Conservation (phyloP, 2,888 invertebrate genomes). For the Bugula neritina region DNA sequence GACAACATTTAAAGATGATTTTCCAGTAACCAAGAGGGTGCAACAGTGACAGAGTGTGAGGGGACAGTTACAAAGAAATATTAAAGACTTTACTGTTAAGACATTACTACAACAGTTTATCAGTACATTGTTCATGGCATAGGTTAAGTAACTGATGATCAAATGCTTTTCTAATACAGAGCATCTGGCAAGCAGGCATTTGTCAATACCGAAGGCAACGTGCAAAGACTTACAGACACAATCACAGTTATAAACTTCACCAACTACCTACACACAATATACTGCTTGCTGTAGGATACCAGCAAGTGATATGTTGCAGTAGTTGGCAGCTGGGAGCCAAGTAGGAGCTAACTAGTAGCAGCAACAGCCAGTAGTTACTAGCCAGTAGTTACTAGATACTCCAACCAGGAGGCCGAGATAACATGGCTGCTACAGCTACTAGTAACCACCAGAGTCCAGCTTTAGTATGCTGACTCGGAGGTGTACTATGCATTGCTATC, state of each 20-base stretch:
- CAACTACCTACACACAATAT: no score
- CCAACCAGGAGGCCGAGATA: no score
- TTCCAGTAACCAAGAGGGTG: neutral
- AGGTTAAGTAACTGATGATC: neutral
- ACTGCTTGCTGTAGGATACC: no score
- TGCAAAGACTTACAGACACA: slow-evolving; percentile 18
- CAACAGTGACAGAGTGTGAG: neutral
- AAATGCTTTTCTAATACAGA: neutral
- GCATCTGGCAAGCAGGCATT: neutral
- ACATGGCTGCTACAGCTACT: neutral
- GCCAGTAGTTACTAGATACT: no score
- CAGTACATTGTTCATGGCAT: neutral
- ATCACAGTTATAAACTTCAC: neutral
- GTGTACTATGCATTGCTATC: neutral
- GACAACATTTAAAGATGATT: neutral
- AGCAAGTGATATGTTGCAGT: no score
- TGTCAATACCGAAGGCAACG: slow-evolving; percentile 24
- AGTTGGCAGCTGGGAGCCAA: no score
- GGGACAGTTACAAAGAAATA: neutral
- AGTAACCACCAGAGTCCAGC: neutral
- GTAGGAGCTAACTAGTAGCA: no score
- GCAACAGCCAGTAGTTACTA: no score
- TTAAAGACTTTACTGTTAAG: neutral
- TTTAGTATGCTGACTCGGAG: neutral
- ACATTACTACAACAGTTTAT: neutral